Percentiles rank a stretch among this genome's conserved stretches.
phyloP scores from a whole-genome alignment of 2,888 invertebrate genomes.

The Argyra leucocephala region DNA sequence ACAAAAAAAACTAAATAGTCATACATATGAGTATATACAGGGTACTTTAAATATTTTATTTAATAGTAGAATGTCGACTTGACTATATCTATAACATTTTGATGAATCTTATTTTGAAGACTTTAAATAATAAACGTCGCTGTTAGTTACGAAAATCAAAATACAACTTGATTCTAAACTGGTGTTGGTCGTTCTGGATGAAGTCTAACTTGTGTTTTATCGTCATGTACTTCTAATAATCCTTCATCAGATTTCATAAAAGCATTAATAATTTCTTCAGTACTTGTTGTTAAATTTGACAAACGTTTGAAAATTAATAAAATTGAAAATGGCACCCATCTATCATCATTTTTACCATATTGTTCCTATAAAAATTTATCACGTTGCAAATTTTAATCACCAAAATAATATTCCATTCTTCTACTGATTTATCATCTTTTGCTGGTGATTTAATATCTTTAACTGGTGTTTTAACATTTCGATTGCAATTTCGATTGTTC shows the following conservation, averaged over 20 bases:
- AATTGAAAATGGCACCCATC: slow-evolving; percentile 79
- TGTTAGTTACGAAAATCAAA: too few relatives aligned
- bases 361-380: slow-evolving; percentile 91
- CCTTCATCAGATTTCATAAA: slow-evolving; percentile 63
- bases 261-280: slow-evolving; percentile 60
- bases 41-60: too few relatives aligned
- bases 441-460: slow-evolving; percentile 18
- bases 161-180: slow-evolving; percentile 72
- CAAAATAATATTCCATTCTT: slow-evolving; percentile 53
- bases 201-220: slow-evolving; percentile 55
- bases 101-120: too few relatives aligned
- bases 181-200: slow-evolving; percentile 60
- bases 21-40: too few relatives aligned
- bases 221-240: slow-evolving; percentile 58
- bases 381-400: slow-evolving; percentile 81
- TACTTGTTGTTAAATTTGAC: slow-evolving; percentile 58
- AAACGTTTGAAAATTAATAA: slow-evolving; percentile 85
- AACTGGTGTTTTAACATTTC: slow-evolving; percentile 15
- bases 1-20: too few relatives aligned
- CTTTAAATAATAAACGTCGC: too few relatives aligned
- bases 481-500: too few relatives aligned
- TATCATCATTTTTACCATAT: slow-evolving; percentile 75
- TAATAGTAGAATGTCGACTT: too few relatives aligned
- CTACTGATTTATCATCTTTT: slow-evolving; percentile 18
- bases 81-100: too few relatives aligned